phyloP scores from a whole-genome alignment of 1,140 invertebrate genomes.

The Cydia fagiglandana region DNA sequence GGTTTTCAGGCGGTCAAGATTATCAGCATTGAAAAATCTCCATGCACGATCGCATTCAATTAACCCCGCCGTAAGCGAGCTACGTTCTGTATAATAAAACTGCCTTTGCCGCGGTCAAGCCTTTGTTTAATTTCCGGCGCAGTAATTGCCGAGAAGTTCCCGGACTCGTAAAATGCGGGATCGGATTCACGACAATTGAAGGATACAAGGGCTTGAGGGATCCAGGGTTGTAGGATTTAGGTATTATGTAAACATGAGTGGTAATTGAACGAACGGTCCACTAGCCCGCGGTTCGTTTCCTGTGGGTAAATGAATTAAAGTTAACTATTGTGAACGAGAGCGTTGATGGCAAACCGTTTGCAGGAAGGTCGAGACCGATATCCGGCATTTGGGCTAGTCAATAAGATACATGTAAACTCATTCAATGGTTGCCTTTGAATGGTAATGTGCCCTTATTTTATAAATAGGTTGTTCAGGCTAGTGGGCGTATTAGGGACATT shows the following conservation, averaged over 20 bases:
- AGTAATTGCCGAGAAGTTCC: constrained; percentile 36
- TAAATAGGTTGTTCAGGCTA: not conserved
- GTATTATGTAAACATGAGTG: constrained; percentile 35
- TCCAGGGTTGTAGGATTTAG: constrained; percentile 24
- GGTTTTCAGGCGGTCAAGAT: not conserved
- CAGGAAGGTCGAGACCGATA: constrained; percentile 15
- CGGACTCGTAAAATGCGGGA: constrained; percentile 34
- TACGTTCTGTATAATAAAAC: constrained; percentile 27
- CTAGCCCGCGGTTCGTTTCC: constrained; percentile 1
- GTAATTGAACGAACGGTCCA: constrained; percentile 25
- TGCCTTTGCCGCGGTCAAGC: constrained; percentile 36
- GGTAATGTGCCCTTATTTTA: not conserved
- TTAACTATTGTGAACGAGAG: constrained; percentile 9
- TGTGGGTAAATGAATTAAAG: constrained; percentile 22
- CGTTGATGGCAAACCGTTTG: not conserved
- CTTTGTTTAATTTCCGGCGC: constrained; percentile 40
- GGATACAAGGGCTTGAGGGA: constrained; percentile 22
- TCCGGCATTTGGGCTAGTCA: constrained; percentile 9
- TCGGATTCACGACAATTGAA: constrained; percentile 31
- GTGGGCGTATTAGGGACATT: not conserved
- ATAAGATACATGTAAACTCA: constrained; percentile 13
- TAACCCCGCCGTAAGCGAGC: constrained; percentile 7
- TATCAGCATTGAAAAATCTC: constrained; percentile 2
- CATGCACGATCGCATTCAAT: constrained; percentile 23
- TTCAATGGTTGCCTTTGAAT: not conserved